Evolutionary conservation across 2,888 invertebrate species (phyloP).

Genomic region (Halictus quadricinctus): DNA sequence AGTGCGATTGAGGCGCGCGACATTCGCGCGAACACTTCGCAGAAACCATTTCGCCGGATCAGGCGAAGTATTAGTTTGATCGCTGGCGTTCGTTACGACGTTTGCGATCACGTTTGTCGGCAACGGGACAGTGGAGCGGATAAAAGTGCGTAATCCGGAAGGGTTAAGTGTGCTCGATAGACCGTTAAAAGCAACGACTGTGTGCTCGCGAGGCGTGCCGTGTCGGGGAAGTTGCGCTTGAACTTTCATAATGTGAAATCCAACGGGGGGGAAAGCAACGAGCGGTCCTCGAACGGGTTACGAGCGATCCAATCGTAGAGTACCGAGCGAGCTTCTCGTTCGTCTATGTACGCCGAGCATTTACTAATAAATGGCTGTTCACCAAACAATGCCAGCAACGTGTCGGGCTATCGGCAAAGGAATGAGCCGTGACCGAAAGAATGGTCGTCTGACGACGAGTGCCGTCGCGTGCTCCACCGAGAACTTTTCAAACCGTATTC

Average conservation of each 20-base stretch:
- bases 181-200: slow-evolving; percentile 61
- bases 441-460: slow-evolving; percentile 35
- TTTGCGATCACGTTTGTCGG: not conserved
- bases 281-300: not conserved
- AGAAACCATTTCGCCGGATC: not conserved
- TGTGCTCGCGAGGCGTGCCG: slow-evolving; percentile 55
- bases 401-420: slow-evolving; percentile 49
- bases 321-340: not conserved
- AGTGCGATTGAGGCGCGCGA: not conserved
- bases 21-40: not conserved
- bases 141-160: slow-evolving; percentile 40
- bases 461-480: slow-evolving; percentile 15
- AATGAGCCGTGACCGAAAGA: slow-evolving; percentile 60
- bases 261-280: slow-evolving; percentile 4
- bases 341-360: slow-evolving; percentile 32
- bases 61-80: slow-evolving; percentile 6
- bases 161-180: slow-evolving; percentile 57
- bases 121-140: not conserved
- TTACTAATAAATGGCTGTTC: slow-evolving; percentile 55
- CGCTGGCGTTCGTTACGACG: slow-evolving; percentile 19
- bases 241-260: slow-evolving; percentile 47
- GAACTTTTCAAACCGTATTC: slow-evolving; percentile 40
- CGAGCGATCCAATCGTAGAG: slow-evolving; percentile 34
- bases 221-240: slow-evolving; percentile 19
- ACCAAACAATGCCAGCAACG: slow-evolving; percentile 41